Evolutionary conservation across 2,113 vertebrate genomes (phyloP), one percentile per base, ranked within the genome.

Genomic region (Tinamus guttatus): DNA sequence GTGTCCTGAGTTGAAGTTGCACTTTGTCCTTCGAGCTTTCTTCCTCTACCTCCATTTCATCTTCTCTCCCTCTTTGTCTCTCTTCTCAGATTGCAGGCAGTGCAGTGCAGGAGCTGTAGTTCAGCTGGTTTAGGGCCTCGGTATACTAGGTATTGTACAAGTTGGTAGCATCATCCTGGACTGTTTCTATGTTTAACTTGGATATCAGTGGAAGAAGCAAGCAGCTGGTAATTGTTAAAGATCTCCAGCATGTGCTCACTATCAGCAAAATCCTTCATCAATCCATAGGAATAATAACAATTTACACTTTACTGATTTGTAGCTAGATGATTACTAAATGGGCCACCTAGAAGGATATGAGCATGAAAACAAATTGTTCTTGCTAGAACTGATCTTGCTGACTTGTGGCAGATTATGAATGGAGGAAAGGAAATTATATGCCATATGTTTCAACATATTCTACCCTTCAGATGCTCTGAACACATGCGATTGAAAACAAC

Each of bases 381-480:
- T 51, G 6, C 10, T 51, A 17, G 54, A 41, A 41, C 49, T 73
- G 49, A 62, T 81, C 84, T 87, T 12, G n/a, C 74, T 77, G 58
- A 45, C n/a, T 62, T 28, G 43, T 32, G 58, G 56, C 75, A 70
- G 87, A 60, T 84, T 87, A 78, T 87, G 91, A 94, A 93, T 87
- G 91, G 79, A 41, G 64, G 64, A 27, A 87, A 87, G 93, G n/a
- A 74, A 95, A 90, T 78, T 4, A 15, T 47, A 12, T 75, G 81
- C 94, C 95, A 97, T 95, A 95, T 95, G 94, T 85, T 94, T 62
- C 64, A 67, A 83, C 87, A 95, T 95, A 95, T 94, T 96, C 89
- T 83, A 74, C 79, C 47, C 67, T 95, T 96, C 89, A 96, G 87
- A 93, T 94, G 94, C 87, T 95, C 49, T 25, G 81, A 95, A 94